phyloP scores from a whole-genome alignment of 2,888 invertebrate genomes.

The Drosophila demipolita region DNA sequence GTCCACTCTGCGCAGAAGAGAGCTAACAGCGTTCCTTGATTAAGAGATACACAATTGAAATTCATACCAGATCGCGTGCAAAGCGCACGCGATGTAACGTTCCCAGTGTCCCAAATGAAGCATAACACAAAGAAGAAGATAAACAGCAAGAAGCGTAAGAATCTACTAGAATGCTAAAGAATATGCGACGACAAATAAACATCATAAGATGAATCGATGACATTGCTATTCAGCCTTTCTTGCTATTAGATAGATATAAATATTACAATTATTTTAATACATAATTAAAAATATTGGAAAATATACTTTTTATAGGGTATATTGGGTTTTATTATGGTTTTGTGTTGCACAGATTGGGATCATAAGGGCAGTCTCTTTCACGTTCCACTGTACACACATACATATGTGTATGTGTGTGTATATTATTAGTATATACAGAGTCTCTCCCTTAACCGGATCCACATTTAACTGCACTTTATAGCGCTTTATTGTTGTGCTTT shows the following conservation, averaged over 20 bases:
- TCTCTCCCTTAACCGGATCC: conserved; percentile 61
- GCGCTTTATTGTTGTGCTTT: conserved; percentile 50
- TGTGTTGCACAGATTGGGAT: conserved; percentile 44
- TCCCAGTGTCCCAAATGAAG: conserved; percentile 59
- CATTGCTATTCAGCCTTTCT: background rate
- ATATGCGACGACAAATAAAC: conserved; percentile 6
- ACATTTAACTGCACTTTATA: conserved; percentile 69
- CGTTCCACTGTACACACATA: conserved; percentile 6
- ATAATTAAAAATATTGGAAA: background rate
- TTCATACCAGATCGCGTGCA: conserved; percentile 44
- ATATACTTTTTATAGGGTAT: conserved; percentile 8
- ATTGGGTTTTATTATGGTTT: conserved; percentile 27
- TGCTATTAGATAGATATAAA: background rate
- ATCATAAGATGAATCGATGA: background rate
- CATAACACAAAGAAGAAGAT: background rate
- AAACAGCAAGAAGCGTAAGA: conserved; percentile 13
- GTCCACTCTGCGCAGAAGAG: background rate
- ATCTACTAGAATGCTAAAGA: background rate
- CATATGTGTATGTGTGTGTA: background rate
- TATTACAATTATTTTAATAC: background rate
- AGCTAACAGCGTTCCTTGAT: conserved; percentile 48
- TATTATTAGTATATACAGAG: background rate
- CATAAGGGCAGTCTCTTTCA: conserved; percentile 26
- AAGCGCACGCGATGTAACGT: conserved; percentile 56
- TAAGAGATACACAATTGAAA: conserved; percentile 54